Evolutionary conservation across 2,113 vertebrate genomes (phyloP).

Genomic region (Pelecanus crispus): DNA sequence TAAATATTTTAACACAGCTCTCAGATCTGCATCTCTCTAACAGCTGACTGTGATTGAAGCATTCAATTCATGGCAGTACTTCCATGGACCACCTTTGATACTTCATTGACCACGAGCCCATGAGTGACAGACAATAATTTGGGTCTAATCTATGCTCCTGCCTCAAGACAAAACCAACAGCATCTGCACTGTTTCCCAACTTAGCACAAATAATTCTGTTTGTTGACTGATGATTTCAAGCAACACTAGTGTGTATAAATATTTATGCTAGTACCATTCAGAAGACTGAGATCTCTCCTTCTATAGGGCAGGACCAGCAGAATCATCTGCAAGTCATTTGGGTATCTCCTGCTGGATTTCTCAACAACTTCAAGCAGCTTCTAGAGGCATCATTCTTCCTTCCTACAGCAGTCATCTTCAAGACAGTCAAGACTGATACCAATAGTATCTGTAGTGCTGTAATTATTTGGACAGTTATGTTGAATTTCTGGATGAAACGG

Average conservation of each 20-base stretch:
- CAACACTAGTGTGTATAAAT: not conserved
- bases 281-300: not conserved
- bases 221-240: not conserved
- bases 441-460: not conserved
- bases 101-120: not conserved
- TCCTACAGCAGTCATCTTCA: not conserved
- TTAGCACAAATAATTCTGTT: not conserved
- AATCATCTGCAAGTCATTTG: not conserved
- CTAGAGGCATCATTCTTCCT: not conserved
- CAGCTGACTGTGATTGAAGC: not conserved
- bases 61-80: not conserved
- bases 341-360: not conserved
- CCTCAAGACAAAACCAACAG: not conserved
- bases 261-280: not conserved
- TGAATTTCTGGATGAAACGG: not conserved
- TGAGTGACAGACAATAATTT: not conserved
- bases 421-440: not conserved
- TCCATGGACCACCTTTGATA: not conserved
- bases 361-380: not conserved
- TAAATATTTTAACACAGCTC: not conserved
- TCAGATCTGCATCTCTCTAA: not conserved
- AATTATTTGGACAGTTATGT: not conserved
- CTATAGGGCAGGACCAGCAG: not conserved
- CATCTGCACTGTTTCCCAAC: not conserved
- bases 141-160: not conserved